Conservation (phyloP, 2,797 vertebrate genomes). For the Gymnoscopelus braueri region DNA sequence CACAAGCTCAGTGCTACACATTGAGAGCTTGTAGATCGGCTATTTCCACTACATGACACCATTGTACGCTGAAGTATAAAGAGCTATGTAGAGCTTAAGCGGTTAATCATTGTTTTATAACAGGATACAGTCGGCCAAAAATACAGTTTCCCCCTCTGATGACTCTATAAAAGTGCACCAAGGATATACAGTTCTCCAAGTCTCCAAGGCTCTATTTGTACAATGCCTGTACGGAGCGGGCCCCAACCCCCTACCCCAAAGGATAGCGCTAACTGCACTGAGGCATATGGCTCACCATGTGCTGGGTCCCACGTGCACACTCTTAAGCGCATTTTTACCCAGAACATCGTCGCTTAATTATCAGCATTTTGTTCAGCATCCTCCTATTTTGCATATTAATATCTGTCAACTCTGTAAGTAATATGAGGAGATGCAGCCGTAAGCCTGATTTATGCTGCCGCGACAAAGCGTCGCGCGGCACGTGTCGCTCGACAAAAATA, state of each 20-base stretch:
- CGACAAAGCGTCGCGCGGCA: too few species aligned
- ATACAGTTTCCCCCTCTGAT: constrained; percentile 27
- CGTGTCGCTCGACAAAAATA: too few species aligned
- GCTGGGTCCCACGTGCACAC: constrained; percentile 83
- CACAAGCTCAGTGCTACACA: too few species aligned
- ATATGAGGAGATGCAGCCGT: constrained; percentile 55
- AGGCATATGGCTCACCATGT: constrained; percentile 89
- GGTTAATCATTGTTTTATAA: constrained; percentile 13
- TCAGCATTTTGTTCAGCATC: constrained; percentile 87
- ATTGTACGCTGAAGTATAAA: too few species aligned
- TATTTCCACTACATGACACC: too few species aligned
- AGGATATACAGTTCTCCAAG: constrained; percentile 61
- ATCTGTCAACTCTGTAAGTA: constrained; percentile 76
- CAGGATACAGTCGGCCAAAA: not conserved
- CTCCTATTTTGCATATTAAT: constrained; percentile 86
- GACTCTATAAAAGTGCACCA: constrained; percentile 61
- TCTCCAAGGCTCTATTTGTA: constrained; percentile 64
- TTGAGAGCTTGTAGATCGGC: too few species aligned
- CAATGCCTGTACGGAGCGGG: constrained; percentile 45
- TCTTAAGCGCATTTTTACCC: constrained; percentile 83
- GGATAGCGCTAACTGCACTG: constrained; percentile 74
- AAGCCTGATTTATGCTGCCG: not conserved
- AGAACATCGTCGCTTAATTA: constrained; percentile 87
- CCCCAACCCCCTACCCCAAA: constrained; percentile 66
- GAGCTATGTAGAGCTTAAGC: too few species aligned